Evolutionary conservation across 2,888 invertebrate genomes (phyloP).

Genomic region (Selenia dentaria): DNA sequence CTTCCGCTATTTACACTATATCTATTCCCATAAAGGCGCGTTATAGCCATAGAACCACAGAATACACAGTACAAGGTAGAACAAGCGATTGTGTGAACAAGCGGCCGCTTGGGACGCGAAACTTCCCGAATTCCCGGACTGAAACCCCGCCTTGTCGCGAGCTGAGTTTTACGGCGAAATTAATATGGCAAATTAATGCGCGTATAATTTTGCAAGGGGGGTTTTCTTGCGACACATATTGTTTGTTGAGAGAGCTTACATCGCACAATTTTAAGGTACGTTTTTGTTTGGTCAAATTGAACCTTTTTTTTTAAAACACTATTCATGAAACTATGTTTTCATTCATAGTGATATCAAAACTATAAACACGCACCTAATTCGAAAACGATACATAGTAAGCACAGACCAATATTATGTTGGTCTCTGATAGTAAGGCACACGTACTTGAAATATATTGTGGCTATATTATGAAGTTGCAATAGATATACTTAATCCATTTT

Average conservation of each 20-base stretch:
- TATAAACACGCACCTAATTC: too few relatives aligned
- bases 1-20: background rate
- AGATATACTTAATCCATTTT: too few relatives aligned
- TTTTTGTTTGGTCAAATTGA: too few relatives aligned
- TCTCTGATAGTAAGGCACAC: too few relatives aligned
- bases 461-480: too few relatives aligned
- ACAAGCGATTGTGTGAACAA: slow-evolving; percentile 78
- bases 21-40: slow-evolving; percentile 8
- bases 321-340: too few relatives aligned
- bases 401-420: too few relatives aligned
- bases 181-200: slow-evolving; percentile 86
- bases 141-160: slow-evolving; percentile 70
- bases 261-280: background rate
- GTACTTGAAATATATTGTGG: too few relatives aligned
- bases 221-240: slow-evolving; percentile 68
- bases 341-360: too few relatives aligned
- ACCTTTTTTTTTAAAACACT: too few relatives aligned
- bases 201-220: slow-evolving; percentile 80
- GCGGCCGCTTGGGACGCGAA: slow-evolving; percentile 76
- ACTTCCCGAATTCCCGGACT: slow-evolving; percentile 72
- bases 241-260: slow-evolving; percentile 15
- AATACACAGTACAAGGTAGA: slow-evolving; percentile 49
- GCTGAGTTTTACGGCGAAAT: slow-evolving; percentile 85
- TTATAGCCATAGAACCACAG: slow-evolving; percentile 23
- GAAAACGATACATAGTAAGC: too few relatives aligned